Evolutionary conservation across 1,140 invertebrate genomes (phyloP).

Genomic region (Hylaeus volcanicus): DNA sequence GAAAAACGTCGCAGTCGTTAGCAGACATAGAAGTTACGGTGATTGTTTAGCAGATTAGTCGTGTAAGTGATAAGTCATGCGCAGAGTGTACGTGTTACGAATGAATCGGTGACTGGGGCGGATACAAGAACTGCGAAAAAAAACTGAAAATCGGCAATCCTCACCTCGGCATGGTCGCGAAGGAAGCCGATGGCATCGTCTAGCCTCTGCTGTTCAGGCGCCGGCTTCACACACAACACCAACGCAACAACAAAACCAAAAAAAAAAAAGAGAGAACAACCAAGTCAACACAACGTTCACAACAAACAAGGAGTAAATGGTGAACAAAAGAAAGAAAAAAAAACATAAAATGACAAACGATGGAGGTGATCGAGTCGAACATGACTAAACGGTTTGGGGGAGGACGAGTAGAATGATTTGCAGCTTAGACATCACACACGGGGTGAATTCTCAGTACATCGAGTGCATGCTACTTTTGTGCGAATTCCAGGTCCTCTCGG

Average conservation of each 20-base stretch:
- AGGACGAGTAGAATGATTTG: slow-evolving; percentile 28
- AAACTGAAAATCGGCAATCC: slow-evolving; percentile 80
- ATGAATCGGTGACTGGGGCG: slow-evolving; percentile 2
- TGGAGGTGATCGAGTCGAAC: slow-evolving; percentile 29
- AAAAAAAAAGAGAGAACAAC: slow-evolving; percentile 79
- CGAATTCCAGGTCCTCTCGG: slow-evolving; percentile 21
- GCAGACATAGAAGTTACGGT: not conserved
- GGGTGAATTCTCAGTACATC: slow-evolving; percentile 45
- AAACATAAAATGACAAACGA: slow-evolving; percentile 44
- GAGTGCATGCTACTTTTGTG: slow-evolving; percentile 58
- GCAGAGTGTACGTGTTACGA: not conserved
- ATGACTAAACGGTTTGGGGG: slow-evolving; percentile 58
- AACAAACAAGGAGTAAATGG: slow-evolving; percentile 73
- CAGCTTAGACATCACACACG: slow-evolving; percentile 18
- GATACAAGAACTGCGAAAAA: slow-evolving; percentile 51
- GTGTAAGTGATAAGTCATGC: slow-evolving; percentile 20
- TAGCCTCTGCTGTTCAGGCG: slow-evolving; percentile 90
- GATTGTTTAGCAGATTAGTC: not conserved
- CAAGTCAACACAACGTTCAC: slow-evolving; percentile 81
- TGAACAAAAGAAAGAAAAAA: slow-evolving; percentile 47
- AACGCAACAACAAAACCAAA: slow-evolving; percentile 82
- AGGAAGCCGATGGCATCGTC: slow-evolving; percentile 95
- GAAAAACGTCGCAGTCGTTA: not conserved
- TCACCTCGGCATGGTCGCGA: slow-evolving; percentile 90
- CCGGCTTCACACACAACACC: slow-evolving; percentile 84